These are phyloP conservation scores for Syngnathoides biaculeatus DNA, from an alignment of 2,113 vertebrate species.

Conservation along the genomic window DNA sequence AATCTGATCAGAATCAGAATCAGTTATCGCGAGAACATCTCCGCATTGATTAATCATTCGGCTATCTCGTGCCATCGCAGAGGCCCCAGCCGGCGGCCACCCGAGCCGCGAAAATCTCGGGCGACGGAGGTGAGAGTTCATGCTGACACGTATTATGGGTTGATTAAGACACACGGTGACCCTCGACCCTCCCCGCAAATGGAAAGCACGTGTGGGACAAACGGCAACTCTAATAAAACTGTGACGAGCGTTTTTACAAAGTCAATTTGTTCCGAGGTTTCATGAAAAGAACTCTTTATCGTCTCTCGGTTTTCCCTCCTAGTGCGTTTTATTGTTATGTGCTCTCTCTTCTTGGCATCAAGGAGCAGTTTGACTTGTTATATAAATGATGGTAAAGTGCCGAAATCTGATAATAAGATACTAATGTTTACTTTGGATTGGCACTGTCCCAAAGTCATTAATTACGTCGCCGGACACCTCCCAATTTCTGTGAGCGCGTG, in stretches of 20 bases:
- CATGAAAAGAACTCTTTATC: slow-evolving; percentile 17
- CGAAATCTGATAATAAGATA: neutral
- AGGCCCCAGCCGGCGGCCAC: slow-evolving; percentile 1
- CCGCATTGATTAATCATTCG: neutral
- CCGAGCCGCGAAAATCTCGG: slow-evolving; percentile 10
- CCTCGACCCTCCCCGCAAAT: slow-evolving; percentile 50
- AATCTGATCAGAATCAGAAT: neutral
- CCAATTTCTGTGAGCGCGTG: too few relatives aligned
- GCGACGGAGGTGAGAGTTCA: slow-evolving; percentile 53
- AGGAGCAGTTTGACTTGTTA: neutral
- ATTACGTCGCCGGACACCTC: too few relatives aligned
- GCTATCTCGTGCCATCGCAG: slow-evolving; percentile 7
- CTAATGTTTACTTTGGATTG: neutral
- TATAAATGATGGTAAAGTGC: neutral
- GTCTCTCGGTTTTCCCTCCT: slow-evolving; percentile 7
- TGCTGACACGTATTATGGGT: slow-evolving; percentile 57
- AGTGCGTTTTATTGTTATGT: slow-evolving; percentile 3
- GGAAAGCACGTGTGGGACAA: slow-evolving; percentile 62
- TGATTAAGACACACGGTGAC: slow-evolving; percentile 63
- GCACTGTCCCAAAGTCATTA: neutral
- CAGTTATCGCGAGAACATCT: slow-evolving; percentile 11
- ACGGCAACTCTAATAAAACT: slow-evolving; percentile 46
- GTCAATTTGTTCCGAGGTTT: slow-evolving; percentile 19
- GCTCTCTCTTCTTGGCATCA: neutral
- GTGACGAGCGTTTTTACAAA: slow-evolving; percentile 15